These are phyloP conservation scores for Aphelinus certus DNA, from an alignment of 1,140 invertebrate species.

Conservation along the genomic window DNA sequence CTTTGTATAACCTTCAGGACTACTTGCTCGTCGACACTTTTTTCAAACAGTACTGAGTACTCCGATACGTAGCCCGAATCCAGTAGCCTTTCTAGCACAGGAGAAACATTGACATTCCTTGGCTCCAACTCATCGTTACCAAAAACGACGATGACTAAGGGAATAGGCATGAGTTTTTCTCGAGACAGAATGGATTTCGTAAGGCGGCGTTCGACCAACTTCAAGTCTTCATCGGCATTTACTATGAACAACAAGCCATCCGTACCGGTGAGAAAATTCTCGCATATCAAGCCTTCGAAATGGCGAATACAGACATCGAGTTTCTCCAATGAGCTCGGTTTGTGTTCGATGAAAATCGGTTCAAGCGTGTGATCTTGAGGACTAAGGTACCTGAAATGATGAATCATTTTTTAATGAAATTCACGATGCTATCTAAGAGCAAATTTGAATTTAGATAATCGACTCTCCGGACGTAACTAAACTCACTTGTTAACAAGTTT, in stretches of 20 bases:
- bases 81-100: slow-evolving; percentile 49
- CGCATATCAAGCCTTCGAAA: slow-evolving; percentile 51
- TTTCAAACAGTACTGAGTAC: slow-evolving; percentile 54
- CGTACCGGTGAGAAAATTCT: slow-evolving; percentile 49
- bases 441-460: no score
- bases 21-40: slow-evolving; percentile 61
- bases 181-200: slow-evolving; percentile 55
- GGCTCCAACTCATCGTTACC: slow-evolving; percentile 40
- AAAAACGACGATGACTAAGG: slow-evolving; percentile 52
- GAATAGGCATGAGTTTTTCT: slow-evolving; percentile 55
- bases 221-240: slow-evolving; percentile 47
- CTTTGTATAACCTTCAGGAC: slow-evolving; percentile 65
- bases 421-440: no score
- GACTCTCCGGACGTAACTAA: no score
- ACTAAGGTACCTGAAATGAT: slow-evolving; percentile 47
- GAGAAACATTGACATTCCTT: slow-evolving; percentile 35
- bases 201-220: slow-evolving; percentile 47
- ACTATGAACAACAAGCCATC: slow-evolving; percentile 57
- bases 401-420: not conserved
- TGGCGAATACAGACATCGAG: slow-evolving; percentile 57
- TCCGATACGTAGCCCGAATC: slow-evolving; percentile 57
- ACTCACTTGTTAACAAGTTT: slow-evolving; percentile 49
- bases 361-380: slow-evolving; percentile 48
- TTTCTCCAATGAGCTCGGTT: slow-evolving; percentile 51
- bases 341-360: slow-evolving; percentile 55